Evolutionary conservation across 2,888 invertebrate genomes (phyloP), one percentile per base, ranked within the genome.

Genomic region (Pristionchus fissidentatus): DNA sequence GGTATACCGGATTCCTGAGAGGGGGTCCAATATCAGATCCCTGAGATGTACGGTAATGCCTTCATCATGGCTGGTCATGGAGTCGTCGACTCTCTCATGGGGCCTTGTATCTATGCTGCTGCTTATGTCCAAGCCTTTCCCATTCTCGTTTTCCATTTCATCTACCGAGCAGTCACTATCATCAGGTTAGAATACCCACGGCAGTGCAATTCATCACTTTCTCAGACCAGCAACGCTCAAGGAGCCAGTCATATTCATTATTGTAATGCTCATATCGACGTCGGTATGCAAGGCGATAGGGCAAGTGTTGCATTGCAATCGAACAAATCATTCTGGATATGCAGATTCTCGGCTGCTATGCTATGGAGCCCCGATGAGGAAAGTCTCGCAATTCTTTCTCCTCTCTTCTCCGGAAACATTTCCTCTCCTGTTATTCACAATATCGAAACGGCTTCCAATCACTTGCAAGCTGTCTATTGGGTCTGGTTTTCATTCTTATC

Each of bases 401-500:
- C 66, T 38, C 29, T 66, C 4, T 66, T 66, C 22, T 35, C 66
- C 7, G 66, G 66, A 3, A 66, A 66, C 22, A 66, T 7, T 7
- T 66, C 66, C n/a, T 38, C 66, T 19, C 66, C 66, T 0, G 38
- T 66, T 22, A 66, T 66, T 66, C 66, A 66, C 22, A 19, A 19
- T 22, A 38, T 66, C 15, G 38, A 66, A 66, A 38, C 66, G 1
- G 66, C 66, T 0, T 22, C 7, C 7, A 38, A 66, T 5, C 66
- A 66, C n/a, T 38, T 66, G 0, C 66, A 66, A 35, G 66, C 66
- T 3, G 22, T 66, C 22, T 66, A 66, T 66, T 66, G 66, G 66
- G 66, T 66, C 4, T 8, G 35, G n/a, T n/a, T n/a, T 19, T 15
- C 3, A 1, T 38, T 35, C 3, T 4, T 13, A 57, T 3, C 1